Conservation (phyloP, 2,113 vertebrate species). For the human (Homo sapiens) region GRCh38 chr12:25581501-25582000, state of each 20-base stretch:
- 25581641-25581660: not conserved
- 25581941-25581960: not conserved
- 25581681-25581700: not conserved
- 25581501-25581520: not conserved
- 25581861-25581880: not conserved
- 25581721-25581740: not conserved
- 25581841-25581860: not conserved
- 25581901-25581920: not conserved
- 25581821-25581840: not conserved
- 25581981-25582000: not conserved
- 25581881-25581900: not conserved
- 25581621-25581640: not conserved
- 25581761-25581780: not conserved
- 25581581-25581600: not conserved
- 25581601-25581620: constrained; percentile 1
- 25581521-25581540: not conserved
- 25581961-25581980: not conserved
- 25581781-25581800: not conserved
- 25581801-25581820: not conserved
- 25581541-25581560: constrained; percentile 8
- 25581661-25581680: not conserved
- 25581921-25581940: not conserved
- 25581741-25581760: not conserved
- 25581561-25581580: not conserved
- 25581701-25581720: not conserved